Conservation (phyloP, 2,888 invertebrate species). For the Melanchra persicariae region DNA sequence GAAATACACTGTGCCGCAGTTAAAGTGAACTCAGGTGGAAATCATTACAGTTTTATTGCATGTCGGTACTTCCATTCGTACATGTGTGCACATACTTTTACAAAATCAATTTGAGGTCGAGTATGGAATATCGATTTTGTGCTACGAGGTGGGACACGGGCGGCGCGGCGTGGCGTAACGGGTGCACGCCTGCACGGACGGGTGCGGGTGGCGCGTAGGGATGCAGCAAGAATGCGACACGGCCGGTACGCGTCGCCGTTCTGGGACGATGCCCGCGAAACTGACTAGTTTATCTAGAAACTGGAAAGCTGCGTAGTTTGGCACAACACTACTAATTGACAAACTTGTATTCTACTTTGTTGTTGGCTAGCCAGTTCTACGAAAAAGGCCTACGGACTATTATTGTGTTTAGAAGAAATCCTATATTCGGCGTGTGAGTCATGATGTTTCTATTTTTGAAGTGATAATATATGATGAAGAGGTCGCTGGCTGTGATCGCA, state of each 20-base stretch:
- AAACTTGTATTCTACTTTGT: slow-evolving; percentile 23
- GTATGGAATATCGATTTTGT: slow-evolving; percentile 61
- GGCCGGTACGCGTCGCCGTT: slow-evolving; percentile 59
- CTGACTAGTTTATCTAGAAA: slow-evolving; percentile 55
- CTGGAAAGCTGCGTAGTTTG: slow-evolving; percentile 57
- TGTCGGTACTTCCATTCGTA: slow-evolving; percentile 13
- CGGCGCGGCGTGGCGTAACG: slow-evolving; percentile 39
- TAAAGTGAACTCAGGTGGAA: slow-evolving; percentile 3
- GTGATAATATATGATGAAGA: slow-evolving; percentile 32
- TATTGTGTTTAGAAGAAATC: slow-evolving; percentile 30
- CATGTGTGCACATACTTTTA: slow-evolving; percentile 29
- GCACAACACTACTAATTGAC: slow-evolving; percentile 42
- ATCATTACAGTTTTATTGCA: slow-evolving; percentile 14
- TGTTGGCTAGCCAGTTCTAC: slow-evolving; percentile 9
- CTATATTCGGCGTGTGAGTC: slow-evolving; percentile 32
- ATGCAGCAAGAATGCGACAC: slow-evolving; percentile 64
- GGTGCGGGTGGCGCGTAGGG: slow-evolving; percentile 45
- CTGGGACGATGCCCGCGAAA: slow-evolving; percentile 60
- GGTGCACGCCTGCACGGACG: slow-evolving; percentile 6
- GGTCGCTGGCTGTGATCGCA: slow-evolving; percentile 27
- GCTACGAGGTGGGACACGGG: slow-evolving; percentile 42
- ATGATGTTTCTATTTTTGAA: slow-evolving; percentile 30
- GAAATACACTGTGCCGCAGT: background rate
- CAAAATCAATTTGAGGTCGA: slow-evolving; percentile 46
- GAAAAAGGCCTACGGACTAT: slow-evolving; percentile 4